Conservation (phyloP, 2,113 vertebrate species). For the Pterocles gutturalis region DNA sequence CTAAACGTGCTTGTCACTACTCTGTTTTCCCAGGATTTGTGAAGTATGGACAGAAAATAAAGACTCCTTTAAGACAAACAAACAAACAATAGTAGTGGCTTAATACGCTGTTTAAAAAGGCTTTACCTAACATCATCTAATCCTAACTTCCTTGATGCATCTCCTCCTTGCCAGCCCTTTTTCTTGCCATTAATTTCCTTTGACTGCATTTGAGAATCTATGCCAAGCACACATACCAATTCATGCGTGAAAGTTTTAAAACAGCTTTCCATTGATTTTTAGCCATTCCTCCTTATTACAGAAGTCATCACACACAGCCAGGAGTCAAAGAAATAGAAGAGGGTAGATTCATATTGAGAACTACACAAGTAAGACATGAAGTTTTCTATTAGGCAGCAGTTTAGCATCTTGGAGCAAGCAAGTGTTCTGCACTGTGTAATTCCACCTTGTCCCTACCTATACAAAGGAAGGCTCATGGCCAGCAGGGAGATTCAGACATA, state of each 20-base stretch:
- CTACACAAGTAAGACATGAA: constrained; percentile 22
- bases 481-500: neutral
- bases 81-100: neutral
- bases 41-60: neutral
- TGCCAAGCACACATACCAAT: constrained; percentile 22
- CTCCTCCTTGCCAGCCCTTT: neutral
- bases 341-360: neutral
- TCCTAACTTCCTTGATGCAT: neutral
- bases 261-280: constrained; percentile 51
- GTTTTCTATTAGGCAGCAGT: constrained; percentile 25
- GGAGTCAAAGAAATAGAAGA: neutral
- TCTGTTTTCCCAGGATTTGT: neutral
- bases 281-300: constrained; percentile 35
- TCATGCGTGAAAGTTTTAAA: constrained; percentile 23
- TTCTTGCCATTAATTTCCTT: constrained; percentile 35
- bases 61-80: neutral
- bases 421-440: neutral
- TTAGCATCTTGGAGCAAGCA: constrained; percentile 8
- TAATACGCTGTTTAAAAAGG: neutral
- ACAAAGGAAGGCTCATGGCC: neutral
- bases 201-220: neutral
- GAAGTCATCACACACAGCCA: constrained; percentile 27
- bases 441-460: neutral
- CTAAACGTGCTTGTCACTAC: neutral
- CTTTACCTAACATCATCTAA: neutral